phyloP scores from a whole-genome alignment of 2,113 vertebrate species.

The Otolemur garnettii region DNA sequence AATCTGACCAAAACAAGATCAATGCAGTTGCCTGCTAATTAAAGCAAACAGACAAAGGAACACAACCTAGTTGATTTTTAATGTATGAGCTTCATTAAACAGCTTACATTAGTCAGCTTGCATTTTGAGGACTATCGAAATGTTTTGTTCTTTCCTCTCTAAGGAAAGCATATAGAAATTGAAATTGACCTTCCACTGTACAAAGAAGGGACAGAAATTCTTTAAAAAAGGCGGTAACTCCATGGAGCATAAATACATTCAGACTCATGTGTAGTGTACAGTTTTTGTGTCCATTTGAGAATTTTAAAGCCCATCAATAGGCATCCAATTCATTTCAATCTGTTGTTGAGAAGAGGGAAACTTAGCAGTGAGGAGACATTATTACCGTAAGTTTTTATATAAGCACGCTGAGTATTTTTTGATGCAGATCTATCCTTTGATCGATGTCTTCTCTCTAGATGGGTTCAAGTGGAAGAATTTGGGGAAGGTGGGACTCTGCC shows the following conservation, averaged over 20 bases:
- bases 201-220: constrained; percentile 25
- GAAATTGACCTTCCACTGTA: constrained; percentile 76
- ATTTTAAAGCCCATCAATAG: constrained; percentile 2
- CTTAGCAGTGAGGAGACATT: background rate
- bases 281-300: background rate
- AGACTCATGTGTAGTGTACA: background rate
- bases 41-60: constrained; percentile 85
- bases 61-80: constrained; percentile 81
- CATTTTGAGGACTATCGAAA: constrained; percentile 76
- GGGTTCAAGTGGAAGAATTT: background rate
- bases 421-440: background rate
- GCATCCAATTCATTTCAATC: constrained; percentile 16
- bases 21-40: constrained; percentile 83
- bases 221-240: background rate
- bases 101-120: constrained; percentile 72
- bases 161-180: constrained; percentile 69
- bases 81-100: constrained; percentile 84
- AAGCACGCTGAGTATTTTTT: background rate
- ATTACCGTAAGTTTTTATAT: background rate
- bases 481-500: accelerated
- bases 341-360: background rate
- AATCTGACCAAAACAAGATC: constrained; percentile 86
- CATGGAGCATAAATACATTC: background rate
- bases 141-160: constrained; percentile 71
- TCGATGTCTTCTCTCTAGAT: background rate